Evolutionary conservation across 2,888 invertebrate genomes (phyloP), one percentile per base, ranked within the genome.

Genomic region (Sminthurinus aureus): DNA sequence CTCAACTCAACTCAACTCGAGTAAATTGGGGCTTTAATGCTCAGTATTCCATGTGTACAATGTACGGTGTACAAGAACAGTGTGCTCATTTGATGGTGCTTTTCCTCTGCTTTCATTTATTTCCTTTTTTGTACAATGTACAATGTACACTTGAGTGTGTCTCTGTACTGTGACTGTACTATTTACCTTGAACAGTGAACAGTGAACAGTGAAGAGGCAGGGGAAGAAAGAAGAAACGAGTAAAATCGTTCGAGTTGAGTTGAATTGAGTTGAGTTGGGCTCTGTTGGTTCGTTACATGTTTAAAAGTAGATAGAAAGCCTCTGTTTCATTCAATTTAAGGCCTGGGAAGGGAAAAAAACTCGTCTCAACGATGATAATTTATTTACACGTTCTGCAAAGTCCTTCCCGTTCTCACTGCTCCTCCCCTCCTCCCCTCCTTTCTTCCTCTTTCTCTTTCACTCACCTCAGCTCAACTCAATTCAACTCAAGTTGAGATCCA

Each of bases 321-420:
- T 69, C n/a, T 69, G 22, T 84, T 38, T 83, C 86, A 85, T 84
- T 85, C 85, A 81, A 82, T 84, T 81, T 82, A 84, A 85, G 86
- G 83, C 85, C 83, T 84, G 85, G 75, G 79, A 71, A 76, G 76
- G 38, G 74, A 22, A 20, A 83, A 83, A 83, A 76, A 38, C 76
- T 80, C 67, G 74, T 76, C 79, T 75, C 81, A 74, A 64, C 66
- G 81, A 74, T 81, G 81, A 81, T 81, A 74, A 81, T 81, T 81
- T 81, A 81, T 81, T 81, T 81, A 81, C 81, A 81, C 81, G 74
- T 81, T 80, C 74, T 58, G 58, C 58, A 15, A 58, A 15, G 58
- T 18, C 18, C 13, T 58, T 13, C 9, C 1, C 9, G 2, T 6
- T 11, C 9, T 6, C 58, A 6, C 58, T 11, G 0, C 18, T 9